Conservation (phyloP, 2,888 invertebrate genomes). For the Alsophila aescularia region DNA sequence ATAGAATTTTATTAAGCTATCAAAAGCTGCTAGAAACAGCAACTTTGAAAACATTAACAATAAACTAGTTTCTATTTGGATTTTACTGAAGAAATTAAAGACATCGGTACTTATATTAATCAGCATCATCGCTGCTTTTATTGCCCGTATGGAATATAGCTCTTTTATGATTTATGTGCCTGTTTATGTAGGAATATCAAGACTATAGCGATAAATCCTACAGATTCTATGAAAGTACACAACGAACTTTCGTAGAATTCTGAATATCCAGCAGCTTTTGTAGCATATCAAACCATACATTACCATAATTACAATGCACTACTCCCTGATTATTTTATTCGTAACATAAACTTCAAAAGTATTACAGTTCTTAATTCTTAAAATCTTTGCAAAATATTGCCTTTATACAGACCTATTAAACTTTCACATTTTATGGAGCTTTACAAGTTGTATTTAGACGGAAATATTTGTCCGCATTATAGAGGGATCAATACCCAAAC, state of each 20-base stretch:
- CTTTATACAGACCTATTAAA: background rate
- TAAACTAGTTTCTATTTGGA: background rate
- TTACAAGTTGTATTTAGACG: background rate
- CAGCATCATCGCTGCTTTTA: slow-evolving; percentile 8
- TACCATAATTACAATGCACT: background rate
- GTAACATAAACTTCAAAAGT: too few species aligned
- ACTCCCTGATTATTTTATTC: background rate
- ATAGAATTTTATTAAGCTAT: slow-evolving; percentile 22
- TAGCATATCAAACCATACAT: background rate
- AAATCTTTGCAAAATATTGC: background rate
- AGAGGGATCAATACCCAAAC: slow-evolving; percentile 17
- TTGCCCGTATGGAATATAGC: slow-evolving; percentile 11
- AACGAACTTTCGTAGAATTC: background rate
- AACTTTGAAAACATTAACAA: background rate
- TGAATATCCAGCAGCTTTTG: background rate
- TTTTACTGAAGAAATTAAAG: slow-evolving; percentile 5
- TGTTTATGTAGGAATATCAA: slow-evolving; percentile 4
- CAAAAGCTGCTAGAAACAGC: slow-evolving; percentile 14
- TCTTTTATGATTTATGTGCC: slow-evolving; percentile 12
- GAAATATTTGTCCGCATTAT: background rate
- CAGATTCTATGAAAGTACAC: background rate
- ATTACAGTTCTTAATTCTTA: too few species aligned
- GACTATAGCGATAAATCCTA: slow-evolving; percentile 6
- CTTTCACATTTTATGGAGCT: background rate
- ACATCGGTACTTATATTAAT: background rate